Percentiles rank a stretch among this genome's conserved stretches.
phyloP scores from a whole-genome alignment of 92 coral and sea anemone genomes.

The Pocillopora meandrina region DNA sequence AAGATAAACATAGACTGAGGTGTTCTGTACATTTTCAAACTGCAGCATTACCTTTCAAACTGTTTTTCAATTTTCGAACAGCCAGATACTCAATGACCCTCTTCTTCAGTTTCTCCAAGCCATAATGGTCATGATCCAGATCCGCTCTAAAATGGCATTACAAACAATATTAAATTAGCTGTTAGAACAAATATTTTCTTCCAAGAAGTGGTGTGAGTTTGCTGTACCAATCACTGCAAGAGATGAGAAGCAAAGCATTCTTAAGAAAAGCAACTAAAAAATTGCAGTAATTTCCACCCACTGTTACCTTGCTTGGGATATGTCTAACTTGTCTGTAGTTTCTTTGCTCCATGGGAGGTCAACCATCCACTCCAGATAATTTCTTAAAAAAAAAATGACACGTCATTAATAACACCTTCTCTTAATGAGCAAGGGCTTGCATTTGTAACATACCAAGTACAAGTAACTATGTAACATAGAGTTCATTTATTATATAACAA shows the following conservation, averaged over 20 bases:
- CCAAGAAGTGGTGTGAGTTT: too few species aligned
- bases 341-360: conserved; percentile 89
- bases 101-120: conserved; percentile 81
- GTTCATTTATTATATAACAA: not conserved
- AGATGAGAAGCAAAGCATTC: too few species aligned
- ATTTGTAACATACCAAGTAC: not conserved
- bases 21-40: not conserved
- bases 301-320: conserved; percentile 82
- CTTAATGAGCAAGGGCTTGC: too few species aligned
- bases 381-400: conserved; percentile 24
- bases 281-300: not conserved
- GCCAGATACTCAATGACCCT: conserved; percentile 91
- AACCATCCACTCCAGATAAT: conserved; percentile 88
- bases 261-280: too few species aligned
- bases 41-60: conserved; percentile 72
- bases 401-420: not conserved
- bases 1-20: not conserved
- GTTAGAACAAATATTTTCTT: too few species aligned
- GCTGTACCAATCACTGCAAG: too few species aligned
- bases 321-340: conserved; percentile 84
- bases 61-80: conserved; percentile 56
- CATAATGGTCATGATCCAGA: conserved; percentile 88
- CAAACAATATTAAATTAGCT: too few species aligned
- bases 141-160: conserved; percentile 38
- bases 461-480: not conserved